A percentile compares a stretch with the other conserved stretches of the same genome.
phyloP scores from a whole-genome alignment of 2,888 invertebrate species.

The Archaeoteleia sp. region DNA sequence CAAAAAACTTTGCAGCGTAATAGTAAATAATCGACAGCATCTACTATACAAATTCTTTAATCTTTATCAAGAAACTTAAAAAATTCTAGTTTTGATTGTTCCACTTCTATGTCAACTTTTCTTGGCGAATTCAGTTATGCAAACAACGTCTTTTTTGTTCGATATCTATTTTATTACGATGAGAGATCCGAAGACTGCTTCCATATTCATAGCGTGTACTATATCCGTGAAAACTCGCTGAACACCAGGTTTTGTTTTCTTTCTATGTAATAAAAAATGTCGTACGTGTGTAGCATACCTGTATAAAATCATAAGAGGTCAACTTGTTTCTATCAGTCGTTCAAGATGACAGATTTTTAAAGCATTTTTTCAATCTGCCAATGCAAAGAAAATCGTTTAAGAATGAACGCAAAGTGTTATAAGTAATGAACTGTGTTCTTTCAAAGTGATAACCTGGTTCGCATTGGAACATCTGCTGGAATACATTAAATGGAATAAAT shows the following conservation, averaged over 20 bases:
- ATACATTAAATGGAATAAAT: constrained; percentile 1
- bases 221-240: constrained; percentile 50
- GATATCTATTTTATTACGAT: constrained; percentile 43
- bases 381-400: constrained; percentile 9
- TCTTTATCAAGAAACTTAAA: not conserved
- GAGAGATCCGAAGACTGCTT: constrained; percentile 23
- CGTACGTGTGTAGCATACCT: constrained; percentile 44
- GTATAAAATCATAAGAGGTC: constrained; percentile 24
- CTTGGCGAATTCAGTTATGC: constrained; percentile 6
- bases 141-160: constrained; percentile 32
- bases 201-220: constrained; percentile 46
- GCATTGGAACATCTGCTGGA: not conserved
- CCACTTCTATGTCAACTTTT: constrained; percentile 2
- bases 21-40: too few species aligned
- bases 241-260: constrained; percentile 46
- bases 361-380: constrained; percentile 34
- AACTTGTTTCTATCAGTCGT: constrained; percentile 42
- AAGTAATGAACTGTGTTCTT: too few species aligned
- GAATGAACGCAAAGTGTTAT: not conserved
- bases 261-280: constrained; percentile 43
- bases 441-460: not conserved
- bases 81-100: not conserved
- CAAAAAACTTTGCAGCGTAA: too few species aligned
- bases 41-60: too few species aligned
- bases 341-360: constrained; percentile 38